Conservation (phyloP, 1,140 invertebrate genomes). For the Drosophila guanche region DNA sequence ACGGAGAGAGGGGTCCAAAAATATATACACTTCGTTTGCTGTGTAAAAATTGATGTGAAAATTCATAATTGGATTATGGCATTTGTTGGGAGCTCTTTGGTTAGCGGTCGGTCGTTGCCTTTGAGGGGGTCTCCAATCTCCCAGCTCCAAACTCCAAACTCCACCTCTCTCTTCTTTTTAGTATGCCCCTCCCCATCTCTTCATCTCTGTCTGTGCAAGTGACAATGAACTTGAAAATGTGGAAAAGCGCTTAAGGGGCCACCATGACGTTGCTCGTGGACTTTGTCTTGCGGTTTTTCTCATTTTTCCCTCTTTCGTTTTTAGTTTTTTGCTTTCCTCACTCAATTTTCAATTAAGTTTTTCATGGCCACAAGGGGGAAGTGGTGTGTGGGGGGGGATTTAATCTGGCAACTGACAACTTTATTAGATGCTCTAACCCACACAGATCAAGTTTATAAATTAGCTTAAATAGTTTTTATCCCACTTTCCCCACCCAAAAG, state of each 20-base stretch:
- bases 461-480: neutral
- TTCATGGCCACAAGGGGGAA: neutral
- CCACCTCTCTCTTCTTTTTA: neutral
- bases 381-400: too few relatives aligned
- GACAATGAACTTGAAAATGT: slow-evolving; percentile 78
- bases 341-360: slow-evolving; percentile 19
- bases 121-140: slow-evolving; percentile 51
- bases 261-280: slow-evolving; percentile 21
- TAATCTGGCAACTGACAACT: slow-evolving; percentile 23
- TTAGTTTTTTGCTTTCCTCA: neutral
- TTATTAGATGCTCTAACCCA: neutral
- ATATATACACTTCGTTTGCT: slow-evolving; percentile 40
- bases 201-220: slow-evolving; percentile 20
- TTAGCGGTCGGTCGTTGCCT: slow-evolving; percentile 57
- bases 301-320: neutral
- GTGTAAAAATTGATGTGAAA: slow-evolving; percentile 77
- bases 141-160: slow-evolving; percentile 17
- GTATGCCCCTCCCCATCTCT: neutral
- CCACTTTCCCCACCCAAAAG: neutral
- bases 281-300: slow-evolving; percentile 34
- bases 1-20: slow-evolving; percentile 10
- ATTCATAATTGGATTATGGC: slow-evolving; percentile 81
- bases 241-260: slow-evolving; percentile 38
- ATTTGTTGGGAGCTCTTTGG: slow-evolving; percentile 56
- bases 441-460: neutral